Evolutionary conservation across 2,797 vertebrate genomes (phyloP), one percentile per base, ranked within the genome.

Genomic region (Coreius guichenoti): DNA sequence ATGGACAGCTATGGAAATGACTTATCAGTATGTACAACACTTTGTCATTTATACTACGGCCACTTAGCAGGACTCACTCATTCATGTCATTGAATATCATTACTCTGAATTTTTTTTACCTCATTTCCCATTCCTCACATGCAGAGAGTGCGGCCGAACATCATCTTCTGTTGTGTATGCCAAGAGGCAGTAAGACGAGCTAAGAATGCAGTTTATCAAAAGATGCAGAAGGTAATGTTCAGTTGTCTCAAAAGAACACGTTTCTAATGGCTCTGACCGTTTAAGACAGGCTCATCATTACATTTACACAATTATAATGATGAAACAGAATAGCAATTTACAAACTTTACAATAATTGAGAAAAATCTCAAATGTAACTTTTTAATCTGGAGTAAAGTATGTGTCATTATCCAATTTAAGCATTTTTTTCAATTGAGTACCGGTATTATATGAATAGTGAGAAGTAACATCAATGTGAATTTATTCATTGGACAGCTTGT

Each of bases 151-250:
- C 36, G 51, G n/a, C 86, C 78, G 2, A 88, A 79, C 74, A 74
- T 76, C 3, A 9, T 88, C 36, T 51, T 84, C n/a, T 88, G 87
- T 9, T 88, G 87, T 43, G 43, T 47, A 1, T 88, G 85, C 49
- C 82, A 88, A 68, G 85, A 86, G 16, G 12, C 39, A 47, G 19
- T 88, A 5, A 84, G 8, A 39, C 17, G 2, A 16, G 33, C 68
- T 12, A 79, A 61, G 31, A 19, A 5, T 1, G 23, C n/a, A 26
- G 3, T 86, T 26, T 1, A 54, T 5, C 8, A 9, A 9, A 68
- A 74, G 36, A 43, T 88, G 1, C 74, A 81, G 26, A 7, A 21
- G 67, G 87, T 84, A 67, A 82, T 8, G 0, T 76, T 36, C 51
- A 39, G 47, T 23, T 70, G 29, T 51, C 31, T 51, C 13, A 16